A percentile compares a stretch with the other conserved stretches of the same genome.
phyloP scores from a whole-genome alignment of 2,888 invertebrate species.

The Noctua janthina region DNA sequence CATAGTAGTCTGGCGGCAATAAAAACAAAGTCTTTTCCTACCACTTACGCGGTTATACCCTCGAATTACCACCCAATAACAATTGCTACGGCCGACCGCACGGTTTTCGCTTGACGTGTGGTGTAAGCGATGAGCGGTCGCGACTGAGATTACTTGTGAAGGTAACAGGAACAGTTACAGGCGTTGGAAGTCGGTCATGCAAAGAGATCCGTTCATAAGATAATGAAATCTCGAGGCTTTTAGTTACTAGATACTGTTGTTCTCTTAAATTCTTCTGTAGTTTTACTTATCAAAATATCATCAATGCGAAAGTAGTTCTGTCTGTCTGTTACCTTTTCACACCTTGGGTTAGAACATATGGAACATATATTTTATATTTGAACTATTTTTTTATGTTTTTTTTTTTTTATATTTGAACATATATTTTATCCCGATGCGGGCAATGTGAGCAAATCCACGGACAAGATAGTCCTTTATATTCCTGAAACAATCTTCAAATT shows the following conservation, averaged over 20 bases:
- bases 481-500: neutral
- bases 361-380: too few species aligned
- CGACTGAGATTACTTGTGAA: neutral
- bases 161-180: neutral
- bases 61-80: constrained; percentile 81
- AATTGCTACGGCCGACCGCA: constrained; percentile 74
- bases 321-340: neutral
- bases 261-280: neutral
- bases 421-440: neutral
- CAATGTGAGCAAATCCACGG: neutral
- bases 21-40: constrained; percentile 72
- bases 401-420: too few species aligned
- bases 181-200: neutral
- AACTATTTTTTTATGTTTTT: too few species aligned
- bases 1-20: constrained; percentile 62
- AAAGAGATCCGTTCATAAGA: neutral
- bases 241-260: neutral
- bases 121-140: constrained; percentile 11
- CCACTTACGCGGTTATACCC: constrained; percentile 76
- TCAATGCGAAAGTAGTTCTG: neutral
- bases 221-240: neutral
- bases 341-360: neutral
- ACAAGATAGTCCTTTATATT: neutral
- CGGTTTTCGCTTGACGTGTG: constrained; percentile 64
- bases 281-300: neutral